These are phyloP conservation scores for Halocynthia roretzi DNA, from an alignment of 23 tunicate species.

Conservation along the genomic window DNA sequence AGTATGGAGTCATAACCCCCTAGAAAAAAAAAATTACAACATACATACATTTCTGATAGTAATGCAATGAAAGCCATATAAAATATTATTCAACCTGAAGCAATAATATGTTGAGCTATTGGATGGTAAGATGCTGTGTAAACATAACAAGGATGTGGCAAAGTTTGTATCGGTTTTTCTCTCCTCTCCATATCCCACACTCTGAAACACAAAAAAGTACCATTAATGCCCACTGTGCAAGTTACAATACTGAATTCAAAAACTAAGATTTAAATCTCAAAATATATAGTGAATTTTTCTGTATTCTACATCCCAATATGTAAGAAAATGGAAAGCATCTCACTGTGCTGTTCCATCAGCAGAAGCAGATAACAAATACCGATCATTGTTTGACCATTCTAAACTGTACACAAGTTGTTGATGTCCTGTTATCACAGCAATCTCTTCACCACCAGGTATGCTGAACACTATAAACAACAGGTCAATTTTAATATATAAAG, in stretches of 20 bases:
- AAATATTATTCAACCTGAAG: constrained; percentile 48
- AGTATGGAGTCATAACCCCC: constrained; percentile 80
- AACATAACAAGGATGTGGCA: constrained; percentile 87
- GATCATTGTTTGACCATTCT: constrained; percentile 80
- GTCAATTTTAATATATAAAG: neutral
- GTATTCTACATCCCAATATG: neutral
- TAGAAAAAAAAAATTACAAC: neutral
- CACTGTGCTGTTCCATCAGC: constrained; percentile 98
- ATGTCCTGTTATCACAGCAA: constrained; percentile 69
- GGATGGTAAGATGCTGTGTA: constrained; percentile 88
- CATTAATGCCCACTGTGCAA: neutral
- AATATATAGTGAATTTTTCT: neutral
- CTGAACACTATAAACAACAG: constrained; percentile 63
- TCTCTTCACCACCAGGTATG: constrained; percentile 72
- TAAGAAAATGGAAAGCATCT: constrained; percentile 3
- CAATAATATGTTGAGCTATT: constrained; percentile 66
- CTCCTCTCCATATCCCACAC: constrained; percentile 70
- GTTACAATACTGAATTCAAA: neutral
- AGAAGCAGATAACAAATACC: constrained; percentile 77
- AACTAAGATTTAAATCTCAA: neutral
- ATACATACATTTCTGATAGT: too few species aligned
- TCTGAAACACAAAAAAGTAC: constrained; percentile 23
- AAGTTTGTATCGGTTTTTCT: constrained; percentile 61
- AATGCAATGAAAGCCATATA: neutral
- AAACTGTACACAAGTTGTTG: constrained; percentile 91